Conservation (phyloP, 2,113 vertebrate genomes). For the Oplegnathus fasciatus region DNA sequence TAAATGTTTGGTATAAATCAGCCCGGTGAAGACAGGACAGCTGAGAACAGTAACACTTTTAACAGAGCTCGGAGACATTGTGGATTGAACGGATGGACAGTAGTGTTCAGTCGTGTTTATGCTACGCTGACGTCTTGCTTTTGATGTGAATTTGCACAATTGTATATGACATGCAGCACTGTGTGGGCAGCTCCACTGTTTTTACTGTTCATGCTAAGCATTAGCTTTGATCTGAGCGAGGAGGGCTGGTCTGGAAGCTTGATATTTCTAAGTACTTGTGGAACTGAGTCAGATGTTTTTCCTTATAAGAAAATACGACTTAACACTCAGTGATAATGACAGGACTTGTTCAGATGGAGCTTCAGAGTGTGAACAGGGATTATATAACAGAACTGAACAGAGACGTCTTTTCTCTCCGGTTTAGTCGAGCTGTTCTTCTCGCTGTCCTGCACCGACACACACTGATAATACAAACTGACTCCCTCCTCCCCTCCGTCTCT, state of each 20-base stretch:
- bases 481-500: background rate
- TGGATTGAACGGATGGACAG: no score
- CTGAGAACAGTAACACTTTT: no score
- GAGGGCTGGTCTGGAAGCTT: background rate
- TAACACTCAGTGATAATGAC: constrained; percentile 26
- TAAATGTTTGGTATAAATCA: no score
- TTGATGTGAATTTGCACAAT: background rate
- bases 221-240: background rate
- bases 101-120: no score
- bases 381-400: constrained; percentile 36
- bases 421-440: constrained; percentile 43
- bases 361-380: constrained; percentile 15
- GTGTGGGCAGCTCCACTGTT: background rate
- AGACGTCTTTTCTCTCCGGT: constrained; percentile 42
- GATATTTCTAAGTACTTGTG: background rate
- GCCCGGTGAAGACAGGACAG: no score
- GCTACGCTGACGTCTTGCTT: background rate
- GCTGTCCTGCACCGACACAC: constrained; percentile 38
- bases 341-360: constrained; percentile 15
- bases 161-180: no score
- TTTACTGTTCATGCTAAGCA: no score
- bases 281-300: background rate
- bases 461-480: constrained; percentile 45
- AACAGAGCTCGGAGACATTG: no score
- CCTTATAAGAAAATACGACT: background rate